Conservation (phyloP, 2,113 vertebrate species). For the Strigops habroptila region DNA sequence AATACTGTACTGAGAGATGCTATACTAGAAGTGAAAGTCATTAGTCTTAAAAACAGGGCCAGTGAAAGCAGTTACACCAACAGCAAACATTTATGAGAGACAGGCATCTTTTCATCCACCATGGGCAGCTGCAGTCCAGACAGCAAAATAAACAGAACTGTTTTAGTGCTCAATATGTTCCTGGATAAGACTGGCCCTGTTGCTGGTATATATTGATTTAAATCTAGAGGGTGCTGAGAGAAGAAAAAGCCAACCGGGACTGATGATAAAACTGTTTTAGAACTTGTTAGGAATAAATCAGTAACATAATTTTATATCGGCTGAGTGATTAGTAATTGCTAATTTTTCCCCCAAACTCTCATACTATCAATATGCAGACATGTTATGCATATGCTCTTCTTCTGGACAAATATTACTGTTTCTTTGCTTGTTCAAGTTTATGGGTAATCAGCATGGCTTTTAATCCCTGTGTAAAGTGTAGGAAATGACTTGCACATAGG, state of each 20-base stretch:
- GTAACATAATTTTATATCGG: not conserved
- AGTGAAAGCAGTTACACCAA: constrained; percentile 4
- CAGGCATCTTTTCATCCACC: constrained; percentile 39
- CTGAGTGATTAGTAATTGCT: not conserved
- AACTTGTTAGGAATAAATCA: not conserved
- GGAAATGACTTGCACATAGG: not conserved
- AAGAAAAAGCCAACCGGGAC: not conserved
- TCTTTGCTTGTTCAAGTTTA: not conserved
- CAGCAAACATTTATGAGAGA: not conserved
- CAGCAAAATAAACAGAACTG: constrained; percentile 36
- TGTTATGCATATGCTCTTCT: not conserved
- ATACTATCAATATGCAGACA: not conserved
- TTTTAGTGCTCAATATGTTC: not conserved
- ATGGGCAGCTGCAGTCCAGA: constrained; percentile 17
- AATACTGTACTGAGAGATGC: not conserved
- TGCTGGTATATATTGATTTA: constrained; percentile 6
- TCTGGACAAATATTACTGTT: not conserved
- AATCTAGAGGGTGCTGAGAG: not conserved
- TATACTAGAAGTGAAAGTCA: not conserved
- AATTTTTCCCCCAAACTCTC: not conserved
- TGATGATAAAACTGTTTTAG: not conserved
- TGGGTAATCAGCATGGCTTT: not conserved
- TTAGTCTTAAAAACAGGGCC: not conserved
- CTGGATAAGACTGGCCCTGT: not conserved
- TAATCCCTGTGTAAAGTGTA: not conserved